Evolutionary conservation across 1,140 invertebrate species (phyloP).

Genomic region (Drosophila triauraria): DNA sequence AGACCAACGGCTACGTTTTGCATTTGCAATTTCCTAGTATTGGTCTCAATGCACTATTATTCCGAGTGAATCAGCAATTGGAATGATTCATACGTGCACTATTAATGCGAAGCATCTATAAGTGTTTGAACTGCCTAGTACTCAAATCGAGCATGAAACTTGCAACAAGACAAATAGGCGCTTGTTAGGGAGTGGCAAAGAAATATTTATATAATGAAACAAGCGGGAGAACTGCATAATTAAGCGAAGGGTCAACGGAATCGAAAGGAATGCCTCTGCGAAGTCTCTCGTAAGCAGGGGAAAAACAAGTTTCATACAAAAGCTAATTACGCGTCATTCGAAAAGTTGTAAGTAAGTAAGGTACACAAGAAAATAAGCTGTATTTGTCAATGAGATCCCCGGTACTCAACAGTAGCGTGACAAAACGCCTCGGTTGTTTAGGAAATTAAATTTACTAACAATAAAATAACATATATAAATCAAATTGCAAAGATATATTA

Average conservation of each 20-base stretch:
- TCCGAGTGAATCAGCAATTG: conserved; percentile 29
- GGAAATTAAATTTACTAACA: not conserved
- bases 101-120: conserved; percentile 11
- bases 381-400: not conserved
- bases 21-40: not conserved
- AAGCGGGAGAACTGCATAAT: conserved; percentile 31
- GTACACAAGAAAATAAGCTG: not conserved
- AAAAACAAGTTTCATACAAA: conserved; percentile 24
- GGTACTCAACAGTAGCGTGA: not conserved
- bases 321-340: conserved; percentile 47
- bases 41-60: conserved; percentile 4
- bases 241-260: conserved; percentile 37
- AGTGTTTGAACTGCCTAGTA: conserved; percentile 17
- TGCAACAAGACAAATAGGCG: conserved; percentile 18
- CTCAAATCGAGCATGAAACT: conserved; percentile 7
- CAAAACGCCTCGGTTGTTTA: not conserved
- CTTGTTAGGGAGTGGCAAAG: conserved; percentile 1
- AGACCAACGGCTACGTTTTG: not conserved
- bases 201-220: conserved; percentile 37
- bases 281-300: not conserved
- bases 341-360: conserved; percentile 46
- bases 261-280: conserved; percentile 25
- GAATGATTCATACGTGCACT: conserved; percentile 22
- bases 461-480: too few species aligned
- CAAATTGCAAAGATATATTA: too few species aligned